Percentiles rank a stretch among this genome's conserved stretches.
Conservation (phyloP, 2,888 invertebrate genomes). For the Dascillus cervinus region DNA sequence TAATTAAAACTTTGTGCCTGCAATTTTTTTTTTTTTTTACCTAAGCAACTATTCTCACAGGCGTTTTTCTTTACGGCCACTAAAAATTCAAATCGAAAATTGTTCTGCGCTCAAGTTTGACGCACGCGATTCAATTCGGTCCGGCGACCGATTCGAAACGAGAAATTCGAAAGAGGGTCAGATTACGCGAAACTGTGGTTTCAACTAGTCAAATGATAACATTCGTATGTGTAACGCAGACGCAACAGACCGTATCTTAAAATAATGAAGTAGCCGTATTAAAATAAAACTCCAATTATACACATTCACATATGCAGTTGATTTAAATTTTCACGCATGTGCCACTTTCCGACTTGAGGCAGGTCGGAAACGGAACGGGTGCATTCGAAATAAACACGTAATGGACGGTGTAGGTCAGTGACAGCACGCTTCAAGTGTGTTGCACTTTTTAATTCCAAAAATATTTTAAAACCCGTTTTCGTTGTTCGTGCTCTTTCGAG, state of each 20-base stretch:
- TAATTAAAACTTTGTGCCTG: conserved; percentile 35
- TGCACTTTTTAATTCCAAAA: conserved; percentile 8
- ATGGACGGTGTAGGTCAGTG: conserved; percentile 11
- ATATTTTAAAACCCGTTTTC: conserved; percentile 6
- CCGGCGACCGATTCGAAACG: too few species aligned
- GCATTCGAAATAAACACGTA: conserved; percentile 27
- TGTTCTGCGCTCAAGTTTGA: conserved; percentile 6
- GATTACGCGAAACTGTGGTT: conserved; percentile 9
- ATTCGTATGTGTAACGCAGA: conserved; percentile 17
- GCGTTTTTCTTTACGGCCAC: conserved; percentile 3
- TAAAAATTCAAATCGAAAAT: conserved; percentile 5
- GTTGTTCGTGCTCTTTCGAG: too few species aligned
- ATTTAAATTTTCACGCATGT: conserved; percentile 36
- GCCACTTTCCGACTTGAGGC: conserved; percentile 35
- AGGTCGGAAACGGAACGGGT: conserved; percentile 31
- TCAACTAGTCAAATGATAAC: conserved; percentile 14
- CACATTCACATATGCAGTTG: conserved; percentile 30
- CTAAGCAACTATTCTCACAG: conserved; percentile 2
- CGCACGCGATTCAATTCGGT: conserved; percentile 1
- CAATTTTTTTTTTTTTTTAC: too few species aligned
- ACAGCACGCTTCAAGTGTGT: conserved; percentile 6
- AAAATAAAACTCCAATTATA: conserved; percentile 35
- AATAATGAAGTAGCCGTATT: conserved; percentile 35
- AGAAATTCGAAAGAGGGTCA: conserved; percentile 7
- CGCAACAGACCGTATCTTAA: conserved; percentile 34